Evolutionary conservation across 2,797 vertebrate genomes (phyloP).

Genomic region (Sibirionetta formosa): DNA sequence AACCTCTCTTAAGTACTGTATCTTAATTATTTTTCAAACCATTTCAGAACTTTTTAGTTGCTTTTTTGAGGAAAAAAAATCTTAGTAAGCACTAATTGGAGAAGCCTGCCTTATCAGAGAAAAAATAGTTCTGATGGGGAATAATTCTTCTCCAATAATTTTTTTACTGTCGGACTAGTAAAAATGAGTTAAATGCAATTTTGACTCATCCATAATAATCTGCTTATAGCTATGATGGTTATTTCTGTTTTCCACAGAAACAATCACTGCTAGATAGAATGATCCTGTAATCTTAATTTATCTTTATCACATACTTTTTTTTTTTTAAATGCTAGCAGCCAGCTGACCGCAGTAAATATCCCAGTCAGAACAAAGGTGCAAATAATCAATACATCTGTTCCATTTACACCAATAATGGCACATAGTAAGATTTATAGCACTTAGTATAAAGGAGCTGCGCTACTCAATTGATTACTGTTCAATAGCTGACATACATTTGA

Average conservation of each 20-base stretch:
- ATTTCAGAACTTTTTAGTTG: background rate
- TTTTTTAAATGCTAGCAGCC: background rate
- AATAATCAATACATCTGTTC: constrained; percentile 73
- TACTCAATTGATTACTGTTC: constrained; percentile 64
- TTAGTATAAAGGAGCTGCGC: constrained; percentile 32
- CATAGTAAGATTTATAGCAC: constrained; percentile 55
- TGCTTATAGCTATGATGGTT: constrained; percentile 46
- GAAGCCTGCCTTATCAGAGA: background rate
- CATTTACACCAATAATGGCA: constrained; percentile 57
- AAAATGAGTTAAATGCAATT: background rate
- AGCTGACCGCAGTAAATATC: constrained; percentile 17
- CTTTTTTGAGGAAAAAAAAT: background rate
- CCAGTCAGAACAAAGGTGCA: constrained; percentile 40
- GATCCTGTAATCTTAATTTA: constrained; percentile 18
- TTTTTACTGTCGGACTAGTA: background rate
- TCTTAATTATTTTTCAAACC: background rate
- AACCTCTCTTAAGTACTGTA: background rate
- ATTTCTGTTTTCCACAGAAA: constrained; percentile 69
- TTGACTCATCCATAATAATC: constrained; percentile 45
- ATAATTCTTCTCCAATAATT: background rate
- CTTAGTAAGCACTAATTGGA: background rate
- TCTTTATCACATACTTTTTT: constrained; percentile 52
- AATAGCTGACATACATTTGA: constrained; percentile 34
- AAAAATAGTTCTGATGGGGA: background rate
- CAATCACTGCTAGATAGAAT: constrained; percentile 26